Evolutionary conservation across 2,113 vertebrate genomes (phyloP).

Genomic region (Centropus unirufus): DNA sequence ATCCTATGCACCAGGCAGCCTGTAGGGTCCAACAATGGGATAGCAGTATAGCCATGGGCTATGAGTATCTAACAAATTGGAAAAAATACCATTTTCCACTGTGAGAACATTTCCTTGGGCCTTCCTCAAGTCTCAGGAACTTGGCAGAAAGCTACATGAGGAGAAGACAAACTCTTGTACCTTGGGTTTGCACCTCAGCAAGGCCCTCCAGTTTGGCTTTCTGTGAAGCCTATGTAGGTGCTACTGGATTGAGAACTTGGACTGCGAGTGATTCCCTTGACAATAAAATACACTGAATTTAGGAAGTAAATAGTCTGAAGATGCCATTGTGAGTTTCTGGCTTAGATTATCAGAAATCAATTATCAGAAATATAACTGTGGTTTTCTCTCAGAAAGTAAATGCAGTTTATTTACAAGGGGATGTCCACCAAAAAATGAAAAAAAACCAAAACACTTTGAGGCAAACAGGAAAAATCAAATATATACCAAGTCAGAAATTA

Average conservation of each 20-base stretch:
- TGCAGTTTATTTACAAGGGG: background rate
- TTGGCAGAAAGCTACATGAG: background rate
- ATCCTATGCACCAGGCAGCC: background rate
- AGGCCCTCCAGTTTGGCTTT: background rate
- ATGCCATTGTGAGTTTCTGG: fast-evolving
- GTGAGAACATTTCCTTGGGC: background rate
- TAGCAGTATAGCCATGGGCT: background rate
- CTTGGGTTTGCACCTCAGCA: background rate
- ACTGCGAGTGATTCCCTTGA: background rate
- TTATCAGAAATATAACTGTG: background rate
- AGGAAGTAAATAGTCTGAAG: background rate
- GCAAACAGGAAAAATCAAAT: background rate
- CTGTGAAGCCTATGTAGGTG: background rate
- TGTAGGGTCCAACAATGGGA: background rate
- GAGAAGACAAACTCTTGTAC: background rate
- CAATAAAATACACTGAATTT: background rate
- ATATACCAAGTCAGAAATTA: background rate
- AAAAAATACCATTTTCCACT: background rate
- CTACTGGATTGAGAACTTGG: background rate
- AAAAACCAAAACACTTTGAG: background rate
- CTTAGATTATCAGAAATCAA: background rate
- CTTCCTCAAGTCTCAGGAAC: background rate
- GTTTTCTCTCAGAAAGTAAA: background rate
- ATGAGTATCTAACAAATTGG: background rate
- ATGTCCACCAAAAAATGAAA: background rate